These are phyloP conservation scores for Caloenas nicobarica DNA, from an alignment of 2,113 vertebrate species.

Conservation along the genomic window DNA sequence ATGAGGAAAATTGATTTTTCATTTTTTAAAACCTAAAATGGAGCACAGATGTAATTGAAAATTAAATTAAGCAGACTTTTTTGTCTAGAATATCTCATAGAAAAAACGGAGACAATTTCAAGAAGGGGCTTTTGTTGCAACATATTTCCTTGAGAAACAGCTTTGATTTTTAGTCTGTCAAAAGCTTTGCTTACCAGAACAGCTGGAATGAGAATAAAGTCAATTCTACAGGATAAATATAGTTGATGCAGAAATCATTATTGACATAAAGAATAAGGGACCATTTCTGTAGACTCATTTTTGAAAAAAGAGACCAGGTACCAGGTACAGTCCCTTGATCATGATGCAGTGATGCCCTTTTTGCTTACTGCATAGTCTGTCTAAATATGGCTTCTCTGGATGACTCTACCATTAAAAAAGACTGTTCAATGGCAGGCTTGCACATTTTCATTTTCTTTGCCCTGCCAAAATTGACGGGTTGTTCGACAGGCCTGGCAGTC, in stretches of 20 bases:
- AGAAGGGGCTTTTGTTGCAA: not conserved
- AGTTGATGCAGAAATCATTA: not conserved
- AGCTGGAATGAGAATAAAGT: not conserved
- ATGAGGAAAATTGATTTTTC: not conserved
- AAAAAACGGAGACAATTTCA: not conserved
- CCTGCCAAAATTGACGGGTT: not conserved
- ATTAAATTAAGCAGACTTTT: not conserved
- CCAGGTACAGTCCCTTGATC: too few species aligned
- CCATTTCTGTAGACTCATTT: not conserved
- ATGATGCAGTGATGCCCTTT: not conserved
- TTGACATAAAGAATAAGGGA: not conserved
- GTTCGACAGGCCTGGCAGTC: not conserved
- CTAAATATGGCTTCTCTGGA: not conserved
- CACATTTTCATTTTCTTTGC: not conserved
- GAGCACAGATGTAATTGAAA: not conserved
- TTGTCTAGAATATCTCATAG: not conserved
- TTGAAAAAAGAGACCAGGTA: not conserved
- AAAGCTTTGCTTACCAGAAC: not conserved
- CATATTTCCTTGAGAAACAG: not conserved
- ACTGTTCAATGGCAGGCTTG: not conserved
- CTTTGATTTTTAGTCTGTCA: not conserved
- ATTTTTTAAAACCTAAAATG: not conserved
- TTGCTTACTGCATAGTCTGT: not conserved
- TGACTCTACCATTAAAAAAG: not conserved
- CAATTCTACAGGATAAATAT: not conserved